Percentiles rank a stretch among this genome's conserved stretches.
phyloP scores from a whole-genome alignment of 2,797 vertebrate species.

The Apogon hyalosoma region DNA sequence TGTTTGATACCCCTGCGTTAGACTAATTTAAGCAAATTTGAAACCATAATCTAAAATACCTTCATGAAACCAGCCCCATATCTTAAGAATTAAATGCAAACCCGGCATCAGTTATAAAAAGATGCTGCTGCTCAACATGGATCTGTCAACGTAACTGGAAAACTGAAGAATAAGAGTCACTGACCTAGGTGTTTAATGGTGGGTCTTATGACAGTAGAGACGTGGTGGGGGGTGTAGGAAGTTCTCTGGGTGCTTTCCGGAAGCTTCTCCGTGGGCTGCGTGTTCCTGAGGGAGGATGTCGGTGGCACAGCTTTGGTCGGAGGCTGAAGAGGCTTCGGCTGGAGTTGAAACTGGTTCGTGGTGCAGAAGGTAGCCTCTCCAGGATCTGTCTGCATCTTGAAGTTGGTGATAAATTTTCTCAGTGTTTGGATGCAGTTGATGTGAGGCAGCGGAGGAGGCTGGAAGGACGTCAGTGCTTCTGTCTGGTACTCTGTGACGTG shows the following conservation, averaged over 20 bases:
- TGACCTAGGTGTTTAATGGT: constrained; percentile 44
- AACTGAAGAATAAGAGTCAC: no score
- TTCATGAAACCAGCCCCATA: no score
- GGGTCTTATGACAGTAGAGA: constrained; percentile 23
- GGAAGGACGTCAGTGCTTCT: constrained; percentile 25
- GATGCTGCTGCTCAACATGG: no score
- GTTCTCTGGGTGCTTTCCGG: constrained; percentile 48
- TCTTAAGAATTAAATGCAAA: no score
- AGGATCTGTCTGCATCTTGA: constrained; percentile 52
- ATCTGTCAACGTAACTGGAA: no score
- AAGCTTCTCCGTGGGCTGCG: constrained; percentile 1
- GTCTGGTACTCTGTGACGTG: constrained; percentile 39
- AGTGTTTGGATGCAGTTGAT: constrained; percentile 10
- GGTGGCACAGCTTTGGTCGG: background rate
- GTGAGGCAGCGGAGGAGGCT: background rate
- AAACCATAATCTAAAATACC: no score
- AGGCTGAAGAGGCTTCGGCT: background rate
- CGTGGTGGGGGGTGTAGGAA: constrained; percentile 29
- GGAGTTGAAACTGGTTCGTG: background rate
- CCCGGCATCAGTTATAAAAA: no score
- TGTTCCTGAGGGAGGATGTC: background rate
- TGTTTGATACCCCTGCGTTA: no score
- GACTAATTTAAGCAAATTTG: no score
- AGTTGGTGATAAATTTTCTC: constrained; percentile 40
- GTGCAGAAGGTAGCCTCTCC: constrained; percentile 27